phyloP scores from a whole-genome alignment of 2,113 vertebrate species.

The Odocoileus hemionus region DNA sequence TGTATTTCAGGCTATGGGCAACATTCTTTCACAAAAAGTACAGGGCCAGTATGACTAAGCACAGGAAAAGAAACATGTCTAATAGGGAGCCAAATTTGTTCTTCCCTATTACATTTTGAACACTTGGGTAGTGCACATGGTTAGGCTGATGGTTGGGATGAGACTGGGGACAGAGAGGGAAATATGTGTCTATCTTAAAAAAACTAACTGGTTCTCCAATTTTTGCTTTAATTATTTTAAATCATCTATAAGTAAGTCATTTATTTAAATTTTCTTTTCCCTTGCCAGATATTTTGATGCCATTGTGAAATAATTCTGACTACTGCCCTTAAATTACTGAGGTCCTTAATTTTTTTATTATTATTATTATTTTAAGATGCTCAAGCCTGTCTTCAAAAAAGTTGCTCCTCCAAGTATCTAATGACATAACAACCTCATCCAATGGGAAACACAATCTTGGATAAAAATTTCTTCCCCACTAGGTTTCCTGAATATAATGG shows the following conservation, averaged over 20 bases:
- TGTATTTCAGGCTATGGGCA: not conserved
- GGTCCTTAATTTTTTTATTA: not conserved
- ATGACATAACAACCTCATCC: not conserved
- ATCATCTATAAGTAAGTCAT: not conserved
- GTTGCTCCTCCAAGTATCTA: not conserved
- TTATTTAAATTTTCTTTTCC: not conserved
- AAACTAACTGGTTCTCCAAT: not conserved
- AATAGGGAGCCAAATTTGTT: not conserved
- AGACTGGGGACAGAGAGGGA: not conserved
- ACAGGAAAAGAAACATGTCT: not conserved
- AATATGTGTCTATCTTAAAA: not conserved
- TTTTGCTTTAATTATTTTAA: not conserved
- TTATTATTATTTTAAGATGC: not conserved
- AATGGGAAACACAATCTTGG: conserved; percentile 27
- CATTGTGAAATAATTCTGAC: not conserved
- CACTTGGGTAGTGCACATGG: not conserved
- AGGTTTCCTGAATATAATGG: conserved; percentile 58
- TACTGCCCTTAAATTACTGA: not conserved
- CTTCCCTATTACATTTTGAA: not conserved
- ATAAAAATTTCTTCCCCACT: conserved; percentile 35
- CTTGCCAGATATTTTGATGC: not conserved
- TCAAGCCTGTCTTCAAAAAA: conserved; percentile 25
- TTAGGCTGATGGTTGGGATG: not conserved
- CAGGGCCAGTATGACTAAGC: not conserved
- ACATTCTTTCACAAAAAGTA: not conserved